Conservation (phyloP, 2,888 invertebrate genomes). For the Phlogophora meticulosa region DNA sequence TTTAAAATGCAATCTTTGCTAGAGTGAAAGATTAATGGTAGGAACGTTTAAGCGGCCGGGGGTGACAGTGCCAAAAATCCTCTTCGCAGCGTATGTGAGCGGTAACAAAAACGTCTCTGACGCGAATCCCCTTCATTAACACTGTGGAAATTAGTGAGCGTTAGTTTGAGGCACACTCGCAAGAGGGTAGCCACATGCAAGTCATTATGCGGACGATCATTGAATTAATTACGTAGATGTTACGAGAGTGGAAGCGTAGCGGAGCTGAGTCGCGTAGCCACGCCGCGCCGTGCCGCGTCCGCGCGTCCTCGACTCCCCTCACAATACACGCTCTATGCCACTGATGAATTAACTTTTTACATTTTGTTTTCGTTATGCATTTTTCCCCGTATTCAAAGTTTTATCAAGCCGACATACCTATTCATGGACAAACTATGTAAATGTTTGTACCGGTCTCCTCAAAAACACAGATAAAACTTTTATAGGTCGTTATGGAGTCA, state of each 20-base stretch:
- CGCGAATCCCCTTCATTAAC: slow-evolving; percentile 85
- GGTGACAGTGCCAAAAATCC: slow-evolving; percentile 87
- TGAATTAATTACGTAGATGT: slow-evolving; percentile 88
- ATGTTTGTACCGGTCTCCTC: slow-evolving; percentile 56
- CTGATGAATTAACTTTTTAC: slow-evolving; percentile 64
- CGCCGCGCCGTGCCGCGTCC: slow-evolving; percentile 33
- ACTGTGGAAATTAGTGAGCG: slow-evolving; percentile 84
- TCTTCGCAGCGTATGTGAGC: slow-evolving; percentile 74
- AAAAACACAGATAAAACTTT: slow-evolving; percentile 64
- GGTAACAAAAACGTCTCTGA: slow-evolving; percentile 83
- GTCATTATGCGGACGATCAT: slow-evolving; percentile 90
- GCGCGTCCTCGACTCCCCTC: slow-evolving; percentile 46
- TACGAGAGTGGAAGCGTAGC: slow-evolving; percentile 76
- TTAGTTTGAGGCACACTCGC: slow-evolving; percentile 82
- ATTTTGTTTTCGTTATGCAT: slow-evolving; percentile 56
- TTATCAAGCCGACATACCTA: slow-evolving; percentile 44
- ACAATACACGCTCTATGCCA: slow-evolving; percentile 61
- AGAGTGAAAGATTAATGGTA: slow-evolving; percentile 86
- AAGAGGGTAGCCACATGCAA: slow-evolving; percentile 85
- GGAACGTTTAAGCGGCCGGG: slow-evolving; percentile 82
- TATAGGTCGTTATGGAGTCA: slow-evolving; percentile 53
- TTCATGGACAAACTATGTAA: slow-evolving; percentile 66
- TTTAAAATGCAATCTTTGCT: slow-evolving; percentile 88
- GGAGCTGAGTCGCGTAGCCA: slow-evolving; percentile 35
- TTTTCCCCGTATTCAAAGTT: slow-evolving; percentile 50